These are phyloP conservation scores for Sebastes fasciatus DNA, from an alignment of 2,113 vertebrate species.

Conservation along the genomic window DNA sequence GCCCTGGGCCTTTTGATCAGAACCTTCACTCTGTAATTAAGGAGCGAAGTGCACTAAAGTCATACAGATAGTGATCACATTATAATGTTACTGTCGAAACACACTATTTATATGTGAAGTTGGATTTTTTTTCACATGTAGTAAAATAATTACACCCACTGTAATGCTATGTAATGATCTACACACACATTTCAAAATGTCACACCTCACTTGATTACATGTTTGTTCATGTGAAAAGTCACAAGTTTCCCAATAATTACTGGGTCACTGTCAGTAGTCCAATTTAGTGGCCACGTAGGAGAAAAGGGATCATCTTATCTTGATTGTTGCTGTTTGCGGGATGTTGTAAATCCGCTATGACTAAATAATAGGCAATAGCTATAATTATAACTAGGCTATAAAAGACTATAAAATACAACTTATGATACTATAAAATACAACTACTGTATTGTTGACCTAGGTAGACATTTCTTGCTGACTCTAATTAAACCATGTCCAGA, in stretches of 20 bases:
- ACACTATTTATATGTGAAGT: neutral
- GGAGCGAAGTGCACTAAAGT: too few relatives aligned
- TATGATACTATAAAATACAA: neutral
- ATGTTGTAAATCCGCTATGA: too few relatives aligned
- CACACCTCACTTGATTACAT: neutral
- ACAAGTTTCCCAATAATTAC: neutral
- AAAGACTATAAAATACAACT: neutral
- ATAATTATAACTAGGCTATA: too few relatives aligned
- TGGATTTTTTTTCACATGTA: neutral
- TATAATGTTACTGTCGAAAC: neutral
- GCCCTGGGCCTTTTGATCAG: neutral
- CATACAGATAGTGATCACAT: neutral
- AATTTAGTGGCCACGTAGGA: too few relatives aligned
- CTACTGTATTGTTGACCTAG: neutral
- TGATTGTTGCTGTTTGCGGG: too few relatives aligned
- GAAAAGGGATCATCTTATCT: too few relatives aligned
- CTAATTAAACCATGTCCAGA: too few relatives aligned
- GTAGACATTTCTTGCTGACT: neutral
- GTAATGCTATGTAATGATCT: neutral
- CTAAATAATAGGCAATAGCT: too few relatives aligned
- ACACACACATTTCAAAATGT: too few relatives aligned
- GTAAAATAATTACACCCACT: neutral
- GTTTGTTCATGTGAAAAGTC: neutral
- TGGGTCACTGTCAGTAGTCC: too few relatives aligned
- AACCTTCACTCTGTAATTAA: neutral